Base-by-base conservation (phyloP, 2,888 invertebrate species). In the Microplitis deprimator region DNA sequence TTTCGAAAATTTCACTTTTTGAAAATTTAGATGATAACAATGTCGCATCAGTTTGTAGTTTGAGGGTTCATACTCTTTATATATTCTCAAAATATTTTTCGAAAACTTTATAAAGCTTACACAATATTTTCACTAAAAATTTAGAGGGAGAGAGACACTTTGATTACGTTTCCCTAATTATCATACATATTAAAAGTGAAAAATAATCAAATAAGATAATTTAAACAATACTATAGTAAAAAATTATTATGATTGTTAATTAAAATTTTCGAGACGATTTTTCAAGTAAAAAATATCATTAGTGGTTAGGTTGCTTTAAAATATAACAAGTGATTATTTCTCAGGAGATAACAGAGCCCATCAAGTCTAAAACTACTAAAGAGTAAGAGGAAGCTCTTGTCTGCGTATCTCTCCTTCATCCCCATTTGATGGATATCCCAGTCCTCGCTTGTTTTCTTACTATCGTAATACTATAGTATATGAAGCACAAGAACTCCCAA, bases 361-460 rank as follows among this genome's bases (percentile, higher is more conserved):
- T 62, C 62, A 20, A 62, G 62, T 62, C 62, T 16, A 7, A 62
- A 20, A 20, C 6, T 62, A 17, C 16, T 62, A 7, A 16, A 62
- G 62, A 7, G 62, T 13, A 62, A 62, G 62, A 62, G 20, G 62
- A 62, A 62, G 20, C 62, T 62, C 62, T 62, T 62, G 62, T 62
- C 62, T 62, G 62, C 8, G n/a, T 62, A 20, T 62, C 62, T 62
- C 62, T 16, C 62, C 20, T 62, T 62, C 62, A 62, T 62, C 62
- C 20, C 62, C 62, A 62, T 62, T 62, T 20, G 20, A 16, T 62
- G 62, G 20, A 20, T 6, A n/a, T 16, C 20, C 41, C 41, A 41
- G 41, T 41, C 41, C 8, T 5, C n/a, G 8, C 62, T 62, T 62
- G 62, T 62, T 62, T 62, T 62, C 62, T 62, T 62, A 62, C 62